Evolutionary conservation across 1,140 invertebrate species (phyloP).

Genomic region (Lamellibrachia luymesi): DNA sequence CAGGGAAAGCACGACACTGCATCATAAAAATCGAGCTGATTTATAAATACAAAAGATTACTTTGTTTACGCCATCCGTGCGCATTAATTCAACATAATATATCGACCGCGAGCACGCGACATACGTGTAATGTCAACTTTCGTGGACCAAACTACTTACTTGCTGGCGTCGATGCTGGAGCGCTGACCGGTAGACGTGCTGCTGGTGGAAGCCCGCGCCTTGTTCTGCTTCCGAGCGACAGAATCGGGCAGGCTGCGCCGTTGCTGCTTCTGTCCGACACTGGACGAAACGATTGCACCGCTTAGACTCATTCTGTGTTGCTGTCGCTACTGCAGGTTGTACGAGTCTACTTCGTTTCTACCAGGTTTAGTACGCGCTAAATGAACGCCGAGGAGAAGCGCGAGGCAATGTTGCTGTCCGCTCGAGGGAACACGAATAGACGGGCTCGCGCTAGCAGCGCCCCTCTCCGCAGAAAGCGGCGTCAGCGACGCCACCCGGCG

Average conservation of each 20-base stretch:
- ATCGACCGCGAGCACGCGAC: too few species aligned
- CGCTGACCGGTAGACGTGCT: background rate
- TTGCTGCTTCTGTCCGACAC: background rate
- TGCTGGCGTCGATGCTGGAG: background rate
- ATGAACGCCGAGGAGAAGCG: background rate
- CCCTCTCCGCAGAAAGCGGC: background rate
- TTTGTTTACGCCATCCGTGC: too few species aligned
- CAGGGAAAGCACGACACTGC: too few species aligned
- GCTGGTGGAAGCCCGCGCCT: background rate
- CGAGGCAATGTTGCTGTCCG: background rate
- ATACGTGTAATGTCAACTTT: too few species aligned
- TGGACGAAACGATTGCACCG: background rate
- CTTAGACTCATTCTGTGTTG: background rate
- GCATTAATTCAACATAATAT: too few species aligned
- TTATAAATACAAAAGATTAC: too few species aligned
- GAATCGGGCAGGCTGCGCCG: background rate
- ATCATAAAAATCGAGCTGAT: too few species aligned
- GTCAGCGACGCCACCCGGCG: background rate
- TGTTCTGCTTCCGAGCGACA: background rate
- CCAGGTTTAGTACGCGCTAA: background rate
- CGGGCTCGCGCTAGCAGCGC: too few species aligned
- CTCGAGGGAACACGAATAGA: background rate
- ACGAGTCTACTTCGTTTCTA: background rate
- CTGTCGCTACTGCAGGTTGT: background rate
- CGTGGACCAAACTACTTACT: background rate